Conservation (phyloP, 1,140 invertebrate genomes). For the Drosophila jambulina region DNA sequence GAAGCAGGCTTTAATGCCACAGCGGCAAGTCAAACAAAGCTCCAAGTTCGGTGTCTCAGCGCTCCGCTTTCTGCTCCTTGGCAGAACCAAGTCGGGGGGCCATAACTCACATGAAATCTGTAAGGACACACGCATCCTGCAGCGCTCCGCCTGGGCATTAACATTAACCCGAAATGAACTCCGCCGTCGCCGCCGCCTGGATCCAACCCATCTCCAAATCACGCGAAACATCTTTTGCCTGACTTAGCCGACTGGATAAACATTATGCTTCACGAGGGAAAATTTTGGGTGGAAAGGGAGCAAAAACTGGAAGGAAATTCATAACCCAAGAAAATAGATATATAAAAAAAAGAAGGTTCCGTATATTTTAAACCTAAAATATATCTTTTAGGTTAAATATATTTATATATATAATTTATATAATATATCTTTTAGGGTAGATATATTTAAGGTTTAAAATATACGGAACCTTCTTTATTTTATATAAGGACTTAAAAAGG, state of each 20-base stretch:
- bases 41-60: constrained; percentile 2
- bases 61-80: not conserved
- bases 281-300: not conserved
- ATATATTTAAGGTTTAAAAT: too few relatives aligned
- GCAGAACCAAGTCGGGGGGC: constrained; percentile 34
- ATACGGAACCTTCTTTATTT: too few relatives aligned
- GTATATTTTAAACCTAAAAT: too few relatives aligned
- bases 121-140: constrained; percentile 71
- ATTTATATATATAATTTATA: not conserved
- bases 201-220: constrained; percentile 52
- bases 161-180: constrained; percentile 82
- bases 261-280: constrained; percentile 57
- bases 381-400: too few relatives aligned
- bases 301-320: constrained; percentile 4
- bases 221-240: constrained; percentile 77
- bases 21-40: constrained; percentile 16
- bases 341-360: too few relatives aligned
- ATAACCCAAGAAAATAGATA: not conserved
- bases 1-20: constrained; percentile 15
- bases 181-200: not conserved
- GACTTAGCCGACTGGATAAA: constrained; percentile 78
- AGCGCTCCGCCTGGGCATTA: constrained; percentile 38
- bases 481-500: too few relatives aligned
- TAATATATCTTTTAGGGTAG: not conserved
- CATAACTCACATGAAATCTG: constrained; percentile 81